Percentiles rank a stretch among this genome's conserved stretches.
Conservation (phyloP, 2,888 invertebrate species). For the Imbricaverruca yamaguchii region DNA sequence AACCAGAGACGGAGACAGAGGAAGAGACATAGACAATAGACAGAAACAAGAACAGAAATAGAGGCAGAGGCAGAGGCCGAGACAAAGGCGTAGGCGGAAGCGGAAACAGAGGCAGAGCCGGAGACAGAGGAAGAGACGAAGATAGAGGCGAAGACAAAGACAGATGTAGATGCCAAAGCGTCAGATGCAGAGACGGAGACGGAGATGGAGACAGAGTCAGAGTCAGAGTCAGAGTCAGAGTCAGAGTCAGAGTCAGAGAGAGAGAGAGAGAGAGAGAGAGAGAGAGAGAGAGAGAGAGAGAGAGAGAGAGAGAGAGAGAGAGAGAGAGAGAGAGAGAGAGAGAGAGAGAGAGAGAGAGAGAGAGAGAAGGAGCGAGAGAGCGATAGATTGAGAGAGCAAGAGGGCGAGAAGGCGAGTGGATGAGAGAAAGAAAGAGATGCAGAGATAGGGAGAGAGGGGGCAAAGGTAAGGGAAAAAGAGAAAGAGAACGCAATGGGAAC, state of each 20-base stretch:
- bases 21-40: background rate
- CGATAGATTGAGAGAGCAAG: background rate
- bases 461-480: too few species aligned
- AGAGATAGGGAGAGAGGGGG: too few species aligned
- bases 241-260: constrained; percentile 5
- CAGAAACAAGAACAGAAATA: background rate
- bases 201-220: background rate
- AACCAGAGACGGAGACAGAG: background rate
- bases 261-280: constrained; percentile 20
- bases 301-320: constrained; percentile 18
- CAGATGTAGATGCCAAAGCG: too few species aligned
- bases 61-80: too few species aligned
- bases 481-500: too few species aligned
- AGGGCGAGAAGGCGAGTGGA: too few species aligned
- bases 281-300: constrained; percentile 22
- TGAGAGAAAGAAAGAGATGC: too few species aligned
- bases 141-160: too few species aligned
- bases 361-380: constrained; percentile 11
- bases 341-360: constrained; percentile 21
- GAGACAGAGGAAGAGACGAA: too few species aligned
- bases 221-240: background rate
- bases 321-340: constrained; percentile 21
- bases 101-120: too few species aligned
- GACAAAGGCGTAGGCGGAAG: too few species aligned
- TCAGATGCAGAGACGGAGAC: too few species aligned